Conservation (phyloP, 2,797 vertebrate species). For the Argya squamiceps region DNA sequence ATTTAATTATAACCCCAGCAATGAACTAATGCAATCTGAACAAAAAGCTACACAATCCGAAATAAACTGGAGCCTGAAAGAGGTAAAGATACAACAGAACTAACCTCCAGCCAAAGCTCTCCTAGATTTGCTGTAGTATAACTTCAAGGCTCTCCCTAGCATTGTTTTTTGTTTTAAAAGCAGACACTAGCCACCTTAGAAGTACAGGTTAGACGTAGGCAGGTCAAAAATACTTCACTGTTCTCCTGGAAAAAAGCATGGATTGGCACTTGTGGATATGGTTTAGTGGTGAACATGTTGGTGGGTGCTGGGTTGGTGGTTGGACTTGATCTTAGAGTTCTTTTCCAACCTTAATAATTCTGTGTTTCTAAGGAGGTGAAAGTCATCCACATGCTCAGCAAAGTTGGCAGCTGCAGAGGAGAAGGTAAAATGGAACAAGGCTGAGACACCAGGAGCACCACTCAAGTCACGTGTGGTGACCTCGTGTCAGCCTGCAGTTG, state of each 20-base stretch:
- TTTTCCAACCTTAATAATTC: neutral
- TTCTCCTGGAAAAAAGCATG: neutral
- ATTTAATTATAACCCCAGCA: neutral
- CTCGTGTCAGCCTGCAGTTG: neutral
- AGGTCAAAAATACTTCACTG: neutral
- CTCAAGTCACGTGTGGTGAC: neutral
- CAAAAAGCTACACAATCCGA: neutral
- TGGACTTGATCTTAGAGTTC: neutral
- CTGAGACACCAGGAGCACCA: neutral
- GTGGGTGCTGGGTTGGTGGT: neutral
- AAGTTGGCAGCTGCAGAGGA: neutral
- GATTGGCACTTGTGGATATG: neutral
- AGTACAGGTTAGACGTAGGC: neutral
- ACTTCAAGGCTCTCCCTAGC: neutral
- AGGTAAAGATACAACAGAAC: neutral
- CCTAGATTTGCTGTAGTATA: neutral
- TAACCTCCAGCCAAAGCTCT: neutral
- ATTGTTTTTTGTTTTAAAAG: neutral
- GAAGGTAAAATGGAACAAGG: neutral
- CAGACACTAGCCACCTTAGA: neutral
- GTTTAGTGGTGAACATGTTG: neutral
- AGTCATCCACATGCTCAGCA: neutral
- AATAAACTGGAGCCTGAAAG: neutral
- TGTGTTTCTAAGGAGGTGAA: neutral
- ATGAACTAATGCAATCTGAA: neutral